Base-by-base conservation (phyloP, 2,113 vertebrate genomes). In the Ammodytes marinus region DNA sequence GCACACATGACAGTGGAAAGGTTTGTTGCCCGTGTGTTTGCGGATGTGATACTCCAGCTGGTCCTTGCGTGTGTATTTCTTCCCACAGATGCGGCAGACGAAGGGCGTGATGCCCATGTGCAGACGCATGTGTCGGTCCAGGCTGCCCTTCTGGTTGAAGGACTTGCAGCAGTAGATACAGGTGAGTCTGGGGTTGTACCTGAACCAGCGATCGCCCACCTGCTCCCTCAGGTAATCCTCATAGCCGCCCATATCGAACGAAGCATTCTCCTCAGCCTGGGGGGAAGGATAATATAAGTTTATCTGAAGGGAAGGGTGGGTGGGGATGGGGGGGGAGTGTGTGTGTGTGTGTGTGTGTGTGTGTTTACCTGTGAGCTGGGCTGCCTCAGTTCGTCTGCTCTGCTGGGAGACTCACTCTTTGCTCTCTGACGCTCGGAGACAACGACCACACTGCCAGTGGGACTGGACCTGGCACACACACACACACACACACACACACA, bases 101-200 rank as follows among this genome's bases (percentile, higher is more conserved):
- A 99, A 99, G 0, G 98, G 98, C 0, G 98, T 99, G 94, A 99
- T 99, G 74, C 98, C 98, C 98, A 99, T 99, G 93, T 99, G 98
- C 2, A 99, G 95, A 0, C 98, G 96, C 98, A 99, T 99, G 94
- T 99, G 98, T 52, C 98, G 96, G 94, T 99, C 98, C 89, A 99
- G 95, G 88, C 98, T 99, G 68, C 98, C 98, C 74, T 99, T 99
- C 96, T 99, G 98, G 94, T 99, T 99, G 92, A 99, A 99, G 74
- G 98, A 99, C 92, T 99, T 99, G 95, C 98, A 98, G 88, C 98
- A 99, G 95, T 99, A 99, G 93, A 99, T 98, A 49, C 98, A 99
- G 52, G 98, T 99, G 85, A 99, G 97, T 0, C 98, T 95, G 0
- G 98, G 98, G 89, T 99, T 99, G 93, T 99, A 99, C 45, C 98